Conservation (phyloP, 1,140 invertebrate genomes). For the Drosophila kohkoa region DNA sequence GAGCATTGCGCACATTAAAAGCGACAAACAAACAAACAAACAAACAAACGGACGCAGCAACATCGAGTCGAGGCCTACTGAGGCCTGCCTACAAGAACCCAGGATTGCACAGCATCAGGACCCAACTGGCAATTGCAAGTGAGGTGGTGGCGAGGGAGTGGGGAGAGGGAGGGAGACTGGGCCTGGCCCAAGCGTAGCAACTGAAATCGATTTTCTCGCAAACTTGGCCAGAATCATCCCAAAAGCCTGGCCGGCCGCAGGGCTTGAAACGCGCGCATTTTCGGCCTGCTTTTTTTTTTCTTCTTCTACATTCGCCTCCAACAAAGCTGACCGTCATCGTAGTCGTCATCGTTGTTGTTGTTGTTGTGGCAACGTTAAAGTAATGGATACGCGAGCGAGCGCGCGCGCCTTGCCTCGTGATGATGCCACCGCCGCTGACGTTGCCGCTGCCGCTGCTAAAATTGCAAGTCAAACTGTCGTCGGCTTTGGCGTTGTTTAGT, state of each 20-base stretch:
- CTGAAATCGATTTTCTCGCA: slow-evolving; percentile 81
- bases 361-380: slow-evolving; percentile 12
- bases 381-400: slow-evolving; percentile 27
- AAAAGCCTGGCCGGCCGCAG: slow-evolving; percentile 47
- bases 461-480: slow-evolving; percentile 82
- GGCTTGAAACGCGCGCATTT: slow-evolving; percentile 49
- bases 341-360: not conserved
- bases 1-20: slow-evolving; percentile 72
- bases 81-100: slow-evolving; percentile 12
- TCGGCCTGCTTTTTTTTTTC: slow-evolving; percentile 19
- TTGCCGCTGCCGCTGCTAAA: slow-evolving; percentile 44
- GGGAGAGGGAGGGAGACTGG: slow-evolving; percentile 7
- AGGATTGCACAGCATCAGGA: not conserved
- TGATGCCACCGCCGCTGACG: slow-evolving; percentile 37
- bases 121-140: slow-evolving; percentile 36
- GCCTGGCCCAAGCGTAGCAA: slow-evolving; percentile 51
- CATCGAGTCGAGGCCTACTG: slow-evolving; percentile 10
- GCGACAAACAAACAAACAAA: slow-evolving; percentile 81
- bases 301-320: not conserved
- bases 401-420: slow-evolving; percentile 37
- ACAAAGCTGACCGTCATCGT: not conserved
- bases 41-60: slow-evolving; percentile 50
- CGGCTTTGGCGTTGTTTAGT: slow-evolving; percentile 73
- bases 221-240: slow-evolving; percentile 67
- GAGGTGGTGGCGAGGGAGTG: not conserved